phyloP scores from a whole-genome alignment of 2,113 vertebrate genomes.

The Lipotes vexillifer region DNA sequence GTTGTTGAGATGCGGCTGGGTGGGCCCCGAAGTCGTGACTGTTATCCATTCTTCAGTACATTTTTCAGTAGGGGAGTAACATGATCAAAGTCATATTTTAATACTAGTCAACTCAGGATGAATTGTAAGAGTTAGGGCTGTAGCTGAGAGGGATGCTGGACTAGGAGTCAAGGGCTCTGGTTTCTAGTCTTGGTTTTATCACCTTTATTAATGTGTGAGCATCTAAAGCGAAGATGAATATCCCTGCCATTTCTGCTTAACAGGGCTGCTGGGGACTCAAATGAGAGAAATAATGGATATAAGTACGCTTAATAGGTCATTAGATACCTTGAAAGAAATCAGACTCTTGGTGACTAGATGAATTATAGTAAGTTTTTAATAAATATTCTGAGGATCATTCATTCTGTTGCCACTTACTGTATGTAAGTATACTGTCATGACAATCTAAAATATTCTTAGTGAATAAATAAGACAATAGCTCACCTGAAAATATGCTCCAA shows the following conservation, averaged over 20 bases:
- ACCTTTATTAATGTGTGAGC: neutral
- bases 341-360: neutral
- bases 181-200: neutral
- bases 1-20: neutral
- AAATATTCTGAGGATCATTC: slow-evolving; percentile 1
- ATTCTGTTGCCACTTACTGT: neutral
- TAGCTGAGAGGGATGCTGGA: neutral
- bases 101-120: neutral
- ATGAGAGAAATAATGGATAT: neutral
- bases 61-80: neutral
- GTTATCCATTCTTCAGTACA: neutral
- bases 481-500: neutral
- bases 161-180: neutral
- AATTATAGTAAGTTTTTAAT: neutral
- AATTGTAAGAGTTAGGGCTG: neutral
- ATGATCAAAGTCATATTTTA: slow-evolving; percentile 7
- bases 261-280: neutral
- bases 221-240: neutral
- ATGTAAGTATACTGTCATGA: neutral
- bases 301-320: neutral
- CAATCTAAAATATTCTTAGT: slow-evolving; percentile 17
- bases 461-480: slow-evolving; percentile 1
- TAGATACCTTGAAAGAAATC: slow-evolving; percentile 15
- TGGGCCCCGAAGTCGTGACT: neutral
- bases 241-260: slow-evolving; percentile 1